phyloP scores from a whole-genome alignment of 2,113 vertebrate species.

The Perca flavescens region DNA sequence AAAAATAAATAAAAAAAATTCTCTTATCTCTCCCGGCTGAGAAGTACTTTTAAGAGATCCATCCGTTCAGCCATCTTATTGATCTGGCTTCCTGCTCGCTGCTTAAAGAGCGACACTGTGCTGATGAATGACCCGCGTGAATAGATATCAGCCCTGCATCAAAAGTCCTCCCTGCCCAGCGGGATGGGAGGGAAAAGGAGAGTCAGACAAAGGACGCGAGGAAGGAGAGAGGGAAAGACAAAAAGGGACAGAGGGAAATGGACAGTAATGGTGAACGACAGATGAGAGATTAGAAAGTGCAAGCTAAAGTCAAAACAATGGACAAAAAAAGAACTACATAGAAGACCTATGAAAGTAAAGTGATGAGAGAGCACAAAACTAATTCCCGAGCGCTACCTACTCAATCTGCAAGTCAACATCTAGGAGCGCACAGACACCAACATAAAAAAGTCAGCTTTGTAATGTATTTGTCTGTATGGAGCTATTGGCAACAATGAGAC shows the following conservation, averaged over 20 bases:
- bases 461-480: background rate
- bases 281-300: conserved; percentile 6
- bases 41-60: conserved; percentile 63
- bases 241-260: conserved; percentile 1
- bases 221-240: conserved; percentile 4
- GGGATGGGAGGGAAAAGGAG: background rate
- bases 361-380: background rate
- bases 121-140: conserved; percentile 67
- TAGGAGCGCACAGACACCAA: too few species aligned
- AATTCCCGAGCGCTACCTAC: background rate
- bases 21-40: conserved; percentile 55
- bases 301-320: background rate
- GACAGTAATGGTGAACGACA: conserved; percentile 18
- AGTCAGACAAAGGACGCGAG: background rate
- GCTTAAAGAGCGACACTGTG: conserved; percentile 58
- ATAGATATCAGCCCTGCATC: conserved; percentile 55
- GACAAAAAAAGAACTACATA: background rate
- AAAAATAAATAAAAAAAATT: conserved; percentile 1
- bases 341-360: background rate
- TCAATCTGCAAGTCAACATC: background rate
- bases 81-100: conserved; percentile 65
- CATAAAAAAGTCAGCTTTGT: background rate
- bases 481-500: background rate
- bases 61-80: conserved; percentile 66
- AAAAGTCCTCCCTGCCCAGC: conserved; percentile 41